A percentile compares a stretch with the other conserved stretches of the same genome.
These are phyloP conservation scores for Melipona quadrifasciata DNA, from an alignment of 1,140 invertebrate species.

Conservation along the genomic window DNA sequence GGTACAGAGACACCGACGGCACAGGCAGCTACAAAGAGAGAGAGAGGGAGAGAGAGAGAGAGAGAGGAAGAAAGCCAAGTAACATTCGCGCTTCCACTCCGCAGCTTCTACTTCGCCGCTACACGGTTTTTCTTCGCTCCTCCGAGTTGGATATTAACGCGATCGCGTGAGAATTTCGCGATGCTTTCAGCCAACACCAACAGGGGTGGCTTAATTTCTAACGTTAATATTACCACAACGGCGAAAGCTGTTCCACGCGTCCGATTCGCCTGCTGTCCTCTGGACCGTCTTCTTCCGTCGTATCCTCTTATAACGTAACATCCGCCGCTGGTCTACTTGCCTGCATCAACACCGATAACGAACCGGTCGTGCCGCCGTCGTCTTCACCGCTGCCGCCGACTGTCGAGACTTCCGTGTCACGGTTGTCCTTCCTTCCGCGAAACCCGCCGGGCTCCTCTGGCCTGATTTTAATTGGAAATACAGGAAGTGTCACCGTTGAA, in stretches of 20 bases:
- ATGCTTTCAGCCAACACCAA: not conserved
- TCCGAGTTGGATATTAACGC: not conserved
- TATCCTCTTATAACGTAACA: not conserved
- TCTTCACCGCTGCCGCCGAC: too few relatives aligned
- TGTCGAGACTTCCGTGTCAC: not conserved
- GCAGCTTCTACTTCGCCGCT: not conserved
- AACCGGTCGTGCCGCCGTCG: not conserved
- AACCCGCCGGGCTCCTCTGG: not conserved
- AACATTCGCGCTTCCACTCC: not conserved
- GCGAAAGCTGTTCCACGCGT: not conserved
- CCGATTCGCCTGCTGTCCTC: not conserved
- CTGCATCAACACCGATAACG: conserved; percentile 37
- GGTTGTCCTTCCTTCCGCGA: not conserved
- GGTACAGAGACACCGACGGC: not conserved
- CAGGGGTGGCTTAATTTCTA: conserved; percentile 5
- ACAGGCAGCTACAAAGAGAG: not conserved
- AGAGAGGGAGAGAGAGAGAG: not conserved
- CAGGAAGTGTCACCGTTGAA: not conserved
- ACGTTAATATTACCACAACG: conserved; percentile 24
- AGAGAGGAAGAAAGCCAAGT: not conserved
- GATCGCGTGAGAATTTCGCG: conserved; percentile 1
- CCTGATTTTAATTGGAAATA: conserved; percentile 34
- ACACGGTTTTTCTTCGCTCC: not conserved
- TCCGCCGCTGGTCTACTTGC: not conserved
- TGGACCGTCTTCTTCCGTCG: not conserved